These are phyloP conservation scores for Calliopsis andreniformis DNA, from an alignment of 1,140 invertebrate genomes.

Conservation along the genomic window DNA sequence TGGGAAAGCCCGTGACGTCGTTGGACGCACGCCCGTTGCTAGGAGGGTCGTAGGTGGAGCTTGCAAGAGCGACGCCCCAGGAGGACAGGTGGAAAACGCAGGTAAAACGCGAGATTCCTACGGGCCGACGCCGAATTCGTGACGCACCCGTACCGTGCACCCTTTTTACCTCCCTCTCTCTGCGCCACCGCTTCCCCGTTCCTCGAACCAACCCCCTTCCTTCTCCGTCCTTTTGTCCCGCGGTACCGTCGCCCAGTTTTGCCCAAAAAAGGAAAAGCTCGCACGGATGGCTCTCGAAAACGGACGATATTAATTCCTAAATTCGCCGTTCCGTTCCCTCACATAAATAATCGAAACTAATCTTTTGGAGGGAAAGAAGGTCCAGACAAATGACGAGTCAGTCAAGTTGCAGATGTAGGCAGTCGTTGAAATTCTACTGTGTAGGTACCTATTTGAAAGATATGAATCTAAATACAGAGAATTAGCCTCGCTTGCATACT, in stretches of 20 bases:
- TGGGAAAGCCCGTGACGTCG: conserved; percentile 67
- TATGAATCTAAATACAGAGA: neutral
- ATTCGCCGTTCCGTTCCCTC: conserved; percentile 9
- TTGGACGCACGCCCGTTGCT: conserved; percentile 71
- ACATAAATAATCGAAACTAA: conserved; percentile 11
- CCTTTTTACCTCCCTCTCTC: conserved; percentile 22
- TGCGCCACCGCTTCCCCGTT: neutral
- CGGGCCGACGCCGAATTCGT: conserved; percentile 59
- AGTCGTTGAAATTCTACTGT: neutral
- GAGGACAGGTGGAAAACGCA: conserved; percentile 74
- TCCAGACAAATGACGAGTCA: neutral
- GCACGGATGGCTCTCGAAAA: neutral
- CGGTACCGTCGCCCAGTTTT: conserved; percentile 11
- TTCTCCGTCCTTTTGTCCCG: conserved; percentile 2
- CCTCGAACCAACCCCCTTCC: conserved; percentile 15
- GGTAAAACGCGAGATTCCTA: conserved; percentile 64
- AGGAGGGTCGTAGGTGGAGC: conserved; percentile 75
- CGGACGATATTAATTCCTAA: conserved; percentile 41
- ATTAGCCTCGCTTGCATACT: neutral
- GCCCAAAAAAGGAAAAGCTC: neutral
- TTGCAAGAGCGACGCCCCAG: conserved; percentile 69
- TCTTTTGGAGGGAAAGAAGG: neutral
- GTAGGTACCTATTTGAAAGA: neutral
- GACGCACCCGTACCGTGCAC: conserved; percentile 51
- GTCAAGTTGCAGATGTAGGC: neutral